These are phyloP conservation scores for Brevimyrus niger DNA, from an alignment of 2,113 vertebrate species.

Conservation along the genomic window DNA sequence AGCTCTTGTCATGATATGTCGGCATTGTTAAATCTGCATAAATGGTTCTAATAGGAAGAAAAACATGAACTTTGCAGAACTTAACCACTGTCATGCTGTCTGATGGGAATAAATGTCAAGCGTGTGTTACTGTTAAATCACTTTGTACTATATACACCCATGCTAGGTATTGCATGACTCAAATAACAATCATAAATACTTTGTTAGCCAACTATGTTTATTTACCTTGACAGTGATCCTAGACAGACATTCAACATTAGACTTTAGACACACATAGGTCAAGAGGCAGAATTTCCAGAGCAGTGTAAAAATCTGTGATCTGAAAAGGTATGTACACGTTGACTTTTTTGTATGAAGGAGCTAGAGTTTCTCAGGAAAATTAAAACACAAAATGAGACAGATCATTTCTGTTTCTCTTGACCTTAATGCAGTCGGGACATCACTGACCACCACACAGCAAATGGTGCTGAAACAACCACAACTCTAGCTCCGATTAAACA, in stretches of 20 bases:
- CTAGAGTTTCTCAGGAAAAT: not conserved
- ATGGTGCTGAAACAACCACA: not conserved
- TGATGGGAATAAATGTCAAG: not conserved
- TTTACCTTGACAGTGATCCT: not conserved
- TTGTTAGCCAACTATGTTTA: not conserved
- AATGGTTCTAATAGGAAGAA: not conserved
- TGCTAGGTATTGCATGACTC: not conserved
- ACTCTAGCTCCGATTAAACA: not conserved
- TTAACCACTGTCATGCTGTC: not conserved
- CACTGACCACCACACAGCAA: not conserved
- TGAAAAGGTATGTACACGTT: not conserved
- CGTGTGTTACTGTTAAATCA: not conserved
- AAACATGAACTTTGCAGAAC: not conserved
- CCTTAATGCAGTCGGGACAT: not conserved
- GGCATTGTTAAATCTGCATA: not conserved
- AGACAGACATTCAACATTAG: not conserved
- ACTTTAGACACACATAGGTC: not conserved
- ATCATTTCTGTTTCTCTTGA: not conserved
- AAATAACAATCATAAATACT: not conserved
- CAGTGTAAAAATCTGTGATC: not conserved
- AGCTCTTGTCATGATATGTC: not conserved
- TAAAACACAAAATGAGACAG: not conserved
- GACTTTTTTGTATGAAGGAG: not conserved
- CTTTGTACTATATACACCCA: not conserved
- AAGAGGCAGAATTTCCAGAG: not conserved